Evolutionary conservation across 2,888 invertebrate species (phyloP).

Genomic region (Acanthoscelides obtectus): DNA sequence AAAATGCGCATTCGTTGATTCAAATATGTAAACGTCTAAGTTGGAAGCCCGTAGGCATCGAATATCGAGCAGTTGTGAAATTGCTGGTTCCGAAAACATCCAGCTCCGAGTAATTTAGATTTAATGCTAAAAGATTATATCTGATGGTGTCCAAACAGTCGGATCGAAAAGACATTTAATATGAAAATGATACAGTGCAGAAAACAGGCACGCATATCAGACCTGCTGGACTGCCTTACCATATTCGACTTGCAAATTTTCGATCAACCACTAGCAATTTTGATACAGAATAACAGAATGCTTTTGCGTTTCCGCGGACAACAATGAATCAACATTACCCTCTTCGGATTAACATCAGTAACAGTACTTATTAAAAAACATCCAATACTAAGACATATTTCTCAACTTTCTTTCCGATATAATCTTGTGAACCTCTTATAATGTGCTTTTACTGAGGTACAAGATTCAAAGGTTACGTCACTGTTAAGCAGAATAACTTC

Average conservation of each 20-base stretch:
- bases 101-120: not conserved
- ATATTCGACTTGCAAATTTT: not conserved
- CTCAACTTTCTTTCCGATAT: too few species aligned
- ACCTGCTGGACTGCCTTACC: not conserved
- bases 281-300: not conserved
- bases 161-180: constrained; percentile 20
- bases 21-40: not conserved
- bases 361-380: not conserved
- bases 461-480: too few species aligned
- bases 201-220: constrained; percentile 10
- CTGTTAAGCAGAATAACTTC: too few species aligned
- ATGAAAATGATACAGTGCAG: constrained; percentile 20
- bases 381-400: too few species aligned
- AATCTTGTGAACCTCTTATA: too few species aligned
- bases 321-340: not conserved
- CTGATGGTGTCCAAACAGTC: constrained; percentile 3
- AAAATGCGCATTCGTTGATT: not conserved
- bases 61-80: not conserved
- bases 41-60: not conserved
- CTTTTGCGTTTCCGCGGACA: not conserved
- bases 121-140: not conserved
- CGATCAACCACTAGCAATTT: not conserved
- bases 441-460: too few species aligned
- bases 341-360: not conserved
- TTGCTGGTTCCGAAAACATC: not conserved